Base-by-base conservation (phyloP, 2,888 invertebrate genomes). In the Apamea epomidion region DNA sequence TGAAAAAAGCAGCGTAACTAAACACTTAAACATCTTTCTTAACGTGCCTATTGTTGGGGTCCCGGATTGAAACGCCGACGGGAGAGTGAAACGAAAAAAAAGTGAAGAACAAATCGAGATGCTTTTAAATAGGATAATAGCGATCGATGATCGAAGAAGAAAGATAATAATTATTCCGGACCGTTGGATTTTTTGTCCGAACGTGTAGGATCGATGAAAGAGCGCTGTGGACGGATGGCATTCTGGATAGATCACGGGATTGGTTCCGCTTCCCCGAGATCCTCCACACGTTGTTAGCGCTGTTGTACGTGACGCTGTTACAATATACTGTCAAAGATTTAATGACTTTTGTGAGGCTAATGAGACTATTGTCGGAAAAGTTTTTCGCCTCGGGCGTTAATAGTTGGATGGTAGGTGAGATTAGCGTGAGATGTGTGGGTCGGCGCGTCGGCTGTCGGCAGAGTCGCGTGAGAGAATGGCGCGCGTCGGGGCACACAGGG, bases 1-100 rank as follows among this genome's bases (percentile, higher is more conserved):
- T 95, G 94, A 96, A 97, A 97, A 97, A 97, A 96, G 74, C 94
- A 95, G 95, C 97, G 97, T 96, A 95, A 93, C 97, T 96, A 97
- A 97, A 96, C 94, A 95, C 95, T 96, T 96, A 97, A 97, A 97
- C 96, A 96, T 96, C 96, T 96, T 96, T 96, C 97, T 96, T 96
- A 96, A 96, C 96, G 93, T 93, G 93, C 84, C 95, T 93, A 96
- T 97, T 97, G 97, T 97, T 94, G 93, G 91, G 90, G 91, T 89
- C 92, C 93, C 92, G 96, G 94, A 95, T 96, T 95, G 96, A 96
- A 96, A 95, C 94, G 95, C 94, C 93, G 95, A 94, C 94, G 93
- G 92, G 93, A 94, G 95, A 95, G 95, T 94, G 94, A 94, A 94
- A 91, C 76, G 78, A 94, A 96, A 95, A 95, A 87, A 94, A 87